A percentile compares a stretch with the other conserved stretches of the same genome.
Conservation (phyloP, 92 coral and sea anemone genomes). For the Epizoanthus stellaris region DNA sequence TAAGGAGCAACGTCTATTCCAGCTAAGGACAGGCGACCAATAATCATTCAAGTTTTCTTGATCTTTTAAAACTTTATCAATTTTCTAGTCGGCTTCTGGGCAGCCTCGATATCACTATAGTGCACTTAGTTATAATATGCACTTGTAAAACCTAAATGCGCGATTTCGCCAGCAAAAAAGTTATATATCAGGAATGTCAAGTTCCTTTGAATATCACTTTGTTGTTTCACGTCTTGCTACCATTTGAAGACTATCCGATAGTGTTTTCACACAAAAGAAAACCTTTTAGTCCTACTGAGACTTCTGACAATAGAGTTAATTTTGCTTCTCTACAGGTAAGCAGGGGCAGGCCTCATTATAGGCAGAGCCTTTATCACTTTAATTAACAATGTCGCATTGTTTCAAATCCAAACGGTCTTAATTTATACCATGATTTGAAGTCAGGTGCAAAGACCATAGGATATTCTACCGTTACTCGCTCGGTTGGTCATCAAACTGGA, state of each 20-base stretch:
- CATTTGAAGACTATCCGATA: background rate
- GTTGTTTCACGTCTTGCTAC: no score
- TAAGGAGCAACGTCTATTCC: no score
- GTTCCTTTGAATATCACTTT: no score
- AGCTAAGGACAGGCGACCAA: no score
- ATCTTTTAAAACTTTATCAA: no score
- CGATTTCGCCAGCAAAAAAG: no score
- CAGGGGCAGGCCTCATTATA: background rate
- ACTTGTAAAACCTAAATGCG: no score
- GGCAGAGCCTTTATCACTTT: background rate
- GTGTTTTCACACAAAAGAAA: background rate
- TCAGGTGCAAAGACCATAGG: slow-evolving; percentile 10
- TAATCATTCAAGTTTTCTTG: no score
- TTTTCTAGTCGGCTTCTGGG: no score
- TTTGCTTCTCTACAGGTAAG: slow-evolving; percentile 6
- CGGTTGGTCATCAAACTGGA: background rate
- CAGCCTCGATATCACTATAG: no score
- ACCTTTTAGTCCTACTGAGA: slow-evolving; percentile 10
- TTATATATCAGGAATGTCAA: no score
- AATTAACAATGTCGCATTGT: slow-evolving; percentile 17
- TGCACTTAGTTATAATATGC: no score
- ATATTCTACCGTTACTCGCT: background rate
- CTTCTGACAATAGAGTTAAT: slow-evolving; percentile 20
- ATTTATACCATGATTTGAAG: background rate
- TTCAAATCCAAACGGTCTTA: background rate